Base-by-base conservation (phyloP, 2,888 invertebrate species). In the Polylopha cassiicola region DNA sequence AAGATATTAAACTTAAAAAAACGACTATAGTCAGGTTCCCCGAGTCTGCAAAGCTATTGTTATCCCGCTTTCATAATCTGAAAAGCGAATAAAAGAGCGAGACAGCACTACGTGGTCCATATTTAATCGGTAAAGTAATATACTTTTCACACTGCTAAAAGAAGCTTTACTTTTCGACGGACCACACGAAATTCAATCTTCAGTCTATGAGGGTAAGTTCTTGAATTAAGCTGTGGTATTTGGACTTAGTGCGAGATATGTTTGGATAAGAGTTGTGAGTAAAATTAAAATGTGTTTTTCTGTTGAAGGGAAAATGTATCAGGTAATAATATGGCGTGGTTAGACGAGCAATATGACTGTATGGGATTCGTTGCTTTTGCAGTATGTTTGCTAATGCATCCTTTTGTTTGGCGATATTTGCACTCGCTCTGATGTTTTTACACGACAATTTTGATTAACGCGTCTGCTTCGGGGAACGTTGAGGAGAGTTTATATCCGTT, bases 211-310 rank as follows among this genome's bases (percentile, higher is more conserved):
- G n/a, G 7, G 9, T 16, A 31, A 27, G 16, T 29, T 41, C 24
- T 23, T 8, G 2, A 16, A 18, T 26, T 3, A 4, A 36, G 20
- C 2, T 14, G 9, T 13, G 10, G 13, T 13, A 2, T 1, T 5
- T 3, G 0, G 2, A 0, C 1, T 27, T 47, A 18, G 34, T 22
- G 2, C 28, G n/a, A 34, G 17, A 52, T 52, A 48, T 31, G 3
- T n/a, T 21, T 22, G 10, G 3, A 28, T 13, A 16, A 21, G 26
- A 38, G 52, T 57, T 61, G 65, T 60, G 64, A 62, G 71, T 65
- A 64, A 73, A 73, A 72, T 73, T 71, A 72, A 66, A 70, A 71
- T 67, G 68, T 68, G 70, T 71, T 73, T 71, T 72, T 74, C 69
- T 67, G 58, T 65, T 65, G 58, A 50, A 59, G 59, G 65, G 63